phyloP scores from a whole-genome alignment of 2,113 vertebrate genomes.

The Synchiropus splendidus region DNA sequence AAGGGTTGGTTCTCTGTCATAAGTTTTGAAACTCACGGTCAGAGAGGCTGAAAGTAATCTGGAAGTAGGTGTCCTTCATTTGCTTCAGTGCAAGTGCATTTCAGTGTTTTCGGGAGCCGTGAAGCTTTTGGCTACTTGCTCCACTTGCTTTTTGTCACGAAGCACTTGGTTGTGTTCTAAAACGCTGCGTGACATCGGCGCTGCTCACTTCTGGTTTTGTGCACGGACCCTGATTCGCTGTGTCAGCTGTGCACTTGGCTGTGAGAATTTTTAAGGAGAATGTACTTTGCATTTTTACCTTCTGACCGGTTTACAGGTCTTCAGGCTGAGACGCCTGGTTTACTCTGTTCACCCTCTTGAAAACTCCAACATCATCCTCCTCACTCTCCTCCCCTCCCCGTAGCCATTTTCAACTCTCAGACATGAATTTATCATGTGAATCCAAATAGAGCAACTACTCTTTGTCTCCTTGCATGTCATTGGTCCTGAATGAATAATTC shows the following conservation, averaged over 20 bases:
- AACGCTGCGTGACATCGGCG: no score
- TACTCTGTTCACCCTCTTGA: constrained; percentile 16
- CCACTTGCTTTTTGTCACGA: no score
- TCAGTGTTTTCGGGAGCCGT: no score
- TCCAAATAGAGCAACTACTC: constrained; percentile 59
- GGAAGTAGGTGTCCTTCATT: no score
- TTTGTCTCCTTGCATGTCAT: constrained; percentile 53
- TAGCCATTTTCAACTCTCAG: constrained; percentile 34
- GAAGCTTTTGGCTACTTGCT: no score
- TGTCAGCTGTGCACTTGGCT: constrained; percentile 8
- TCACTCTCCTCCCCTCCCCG: neutral
- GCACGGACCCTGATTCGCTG: constrained; percentile 7
- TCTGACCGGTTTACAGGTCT: no score
- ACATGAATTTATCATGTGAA: constrained; percentile 63
- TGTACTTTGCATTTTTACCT: constrained; percentile 6
- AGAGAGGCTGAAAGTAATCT: no score
- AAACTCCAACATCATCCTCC: constrained; percentile 5
- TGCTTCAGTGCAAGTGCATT: no score
- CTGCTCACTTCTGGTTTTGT: constrained; percentile 4
- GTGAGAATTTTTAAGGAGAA: constrained; percentile 8
- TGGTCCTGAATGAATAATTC: constrained; percentile 60
- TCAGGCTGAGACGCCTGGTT: neutral
- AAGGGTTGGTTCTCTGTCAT: no score
- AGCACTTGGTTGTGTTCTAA: no score
- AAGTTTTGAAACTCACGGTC: no score